phyloP scores from a whole-genome alignment of 92 coral and sea anemone genomes.

The Hydrozoanthus gracilis region DNA sequence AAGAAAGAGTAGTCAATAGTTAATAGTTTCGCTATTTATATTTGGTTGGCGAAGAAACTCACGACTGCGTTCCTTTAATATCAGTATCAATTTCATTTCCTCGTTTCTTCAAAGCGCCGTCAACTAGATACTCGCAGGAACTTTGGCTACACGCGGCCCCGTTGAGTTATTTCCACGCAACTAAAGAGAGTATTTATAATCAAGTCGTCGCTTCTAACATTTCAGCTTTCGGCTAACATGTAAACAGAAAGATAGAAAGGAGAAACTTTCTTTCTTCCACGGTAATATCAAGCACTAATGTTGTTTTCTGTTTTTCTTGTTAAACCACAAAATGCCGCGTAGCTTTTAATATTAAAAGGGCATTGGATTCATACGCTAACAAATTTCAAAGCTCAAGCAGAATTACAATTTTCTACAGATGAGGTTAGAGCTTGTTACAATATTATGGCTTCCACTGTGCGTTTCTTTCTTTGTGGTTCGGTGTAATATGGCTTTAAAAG shows the following conservation, averaged over 20 bases:
- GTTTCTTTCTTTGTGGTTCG: conserved; percentile 1
- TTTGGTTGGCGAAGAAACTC: conserved; percentile 4
- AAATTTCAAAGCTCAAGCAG: neutral
- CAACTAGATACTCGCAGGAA: neutral
- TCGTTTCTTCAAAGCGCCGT: neutral
- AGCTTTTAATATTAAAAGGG: conserved; percentile 21
- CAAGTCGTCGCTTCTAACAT: neutral
- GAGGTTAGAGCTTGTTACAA: conserved; percentile 31
- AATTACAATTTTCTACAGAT: conserved; percentile 10
- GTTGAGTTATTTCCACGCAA: neutral
- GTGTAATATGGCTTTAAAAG: conserved; percentile 10
- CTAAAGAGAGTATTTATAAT: conserved; percentile 21
- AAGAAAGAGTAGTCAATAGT: neutral
- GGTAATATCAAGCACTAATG: conserved; percentile 11
- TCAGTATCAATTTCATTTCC: conserved; percentile 31
- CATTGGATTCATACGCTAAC: conserved; percentile 1
- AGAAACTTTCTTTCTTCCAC: neutral
- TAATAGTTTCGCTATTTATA: neutral
- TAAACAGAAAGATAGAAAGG: conserved; percentile 22
- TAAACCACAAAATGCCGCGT: conserved; percentile 24
- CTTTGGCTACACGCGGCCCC: neutral
- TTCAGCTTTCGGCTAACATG: neutral
- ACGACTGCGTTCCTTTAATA: neutral
- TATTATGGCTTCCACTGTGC: conserved; percentile 22
- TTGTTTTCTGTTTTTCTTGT: conserved; percentile 9